phyloP scores from a whole-genome alignment of 2,113 vertebrate species.

The Hemichromis elongatus region DNA sequence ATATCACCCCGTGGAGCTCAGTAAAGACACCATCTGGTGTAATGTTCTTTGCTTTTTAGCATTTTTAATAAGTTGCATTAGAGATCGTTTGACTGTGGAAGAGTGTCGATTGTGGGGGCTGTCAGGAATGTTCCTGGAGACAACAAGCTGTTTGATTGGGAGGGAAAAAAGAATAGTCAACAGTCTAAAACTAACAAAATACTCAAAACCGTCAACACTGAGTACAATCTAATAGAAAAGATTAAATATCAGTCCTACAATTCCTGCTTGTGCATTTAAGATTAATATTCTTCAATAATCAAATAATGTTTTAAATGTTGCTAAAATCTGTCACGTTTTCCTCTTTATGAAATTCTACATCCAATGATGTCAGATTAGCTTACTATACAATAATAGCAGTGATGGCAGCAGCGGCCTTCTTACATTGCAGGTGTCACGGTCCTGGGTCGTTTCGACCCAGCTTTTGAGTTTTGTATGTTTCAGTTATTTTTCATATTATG shows the following conservation, averaged over 20 bases:
- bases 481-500: too few relatives aligned
- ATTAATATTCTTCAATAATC: not conserved
- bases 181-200: not conserved
- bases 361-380: not conserved
- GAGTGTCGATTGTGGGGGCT: not conserved
- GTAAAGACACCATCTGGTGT: not conserved
- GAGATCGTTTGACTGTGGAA: fast-evolving
- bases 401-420: not conserved
- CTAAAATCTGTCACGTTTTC: not conserved
- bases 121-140: not conserved
- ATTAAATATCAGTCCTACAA: not conserved
- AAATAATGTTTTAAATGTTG: not conserved
- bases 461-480: too few relatives aligned
- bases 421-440: not conserved
- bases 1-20: not conserved
- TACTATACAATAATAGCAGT: not conserved
- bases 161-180: not conserved
- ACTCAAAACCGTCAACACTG: fast-evolving
- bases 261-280: not conserved
- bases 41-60: not conserved
- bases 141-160: not conserved
- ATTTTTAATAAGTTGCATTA: not conserved
- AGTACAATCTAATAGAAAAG: not conserved
- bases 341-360: not conserved
- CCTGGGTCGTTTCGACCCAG: too few relatives aligned